These are phyloP conservation scores for Myodes glareolus DNA, from an alignment of 2,113 vertebrate species.

Conservation along the genomic window DNA sequence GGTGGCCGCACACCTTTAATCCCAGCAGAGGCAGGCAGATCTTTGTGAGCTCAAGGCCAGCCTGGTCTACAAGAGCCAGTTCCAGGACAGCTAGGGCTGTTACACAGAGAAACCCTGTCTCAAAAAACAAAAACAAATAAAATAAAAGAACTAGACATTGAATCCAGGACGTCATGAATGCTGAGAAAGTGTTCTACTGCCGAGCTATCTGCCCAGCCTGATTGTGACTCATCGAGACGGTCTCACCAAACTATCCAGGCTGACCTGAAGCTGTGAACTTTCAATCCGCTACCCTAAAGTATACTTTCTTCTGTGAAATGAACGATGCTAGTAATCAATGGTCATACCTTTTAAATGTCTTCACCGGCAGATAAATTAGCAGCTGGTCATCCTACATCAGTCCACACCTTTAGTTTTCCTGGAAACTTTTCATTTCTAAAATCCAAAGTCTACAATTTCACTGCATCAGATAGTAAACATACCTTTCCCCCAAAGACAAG, in stretches of 20 bases:
- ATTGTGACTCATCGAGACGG: neutral
- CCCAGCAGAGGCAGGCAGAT: too few species aligned
- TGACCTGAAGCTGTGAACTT: neutral
- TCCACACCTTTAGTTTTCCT: neutral
- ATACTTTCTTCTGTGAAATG: slow-evolving; percentile 34
- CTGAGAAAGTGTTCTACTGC: neutral
- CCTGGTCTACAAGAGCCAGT: too few species aligned
- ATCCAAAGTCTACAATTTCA: slow-evolving; percentile 58
- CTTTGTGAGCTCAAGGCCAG: too few species aligned
- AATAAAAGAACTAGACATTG: neutral
- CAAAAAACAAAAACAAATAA: too few species aligned
- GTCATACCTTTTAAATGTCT: neutral
- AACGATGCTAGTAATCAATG: neutral
- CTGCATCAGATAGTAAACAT: slow-evolving; percentile 41
- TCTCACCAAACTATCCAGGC: neutral
- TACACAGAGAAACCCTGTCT: too few species aligned
- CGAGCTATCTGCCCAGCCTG: neutral
- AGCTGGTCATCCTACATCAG: neutral
- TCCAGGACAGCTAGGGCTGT: too few species aligned
- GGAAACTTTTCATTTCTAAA: slow-evolving; percentile 40
- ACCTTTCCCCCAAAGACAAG: slow-evolving; percentile 5
- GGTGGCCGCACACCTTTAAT: too few species aligned
- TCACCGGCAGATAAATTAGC: neutral
- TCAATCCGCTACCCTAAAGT: neutral
- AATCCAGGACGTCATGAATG: neutral